Percentiles rank a stretch among this genome's conserved stretches.
Evolutionary conservation across 2,888 invertebrate genomes (phyloP).

Genomic region (Coleophora flavipennella): DNA sequence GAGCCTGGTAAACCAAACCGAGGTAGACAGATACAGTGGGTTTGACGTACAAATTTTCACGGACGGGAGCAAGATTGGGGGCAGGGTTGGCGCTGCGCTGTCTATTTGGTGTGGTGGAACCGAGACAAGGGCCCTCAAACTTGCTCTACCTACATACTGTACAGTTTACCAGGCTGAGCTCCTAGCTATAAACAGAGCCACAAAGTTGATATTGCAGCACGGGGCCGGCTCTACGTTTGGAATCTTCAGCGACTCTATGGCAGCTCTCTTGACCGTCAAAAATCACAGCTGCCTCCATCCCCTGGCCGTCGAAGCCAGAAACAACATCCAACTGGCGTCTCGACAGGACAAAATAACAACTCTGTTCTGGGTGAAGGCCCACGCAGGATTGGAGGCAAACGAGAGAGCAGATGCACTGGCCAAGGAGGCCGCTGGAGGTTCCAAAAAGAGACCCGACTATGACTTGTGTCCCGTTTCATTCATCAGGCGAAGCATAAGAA

Average conservation of each 20-base stretch:
- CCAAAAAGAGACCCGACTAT: background rate
- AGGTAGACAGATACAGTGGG: too few relatives aligned
- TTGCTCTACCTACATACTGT: constrained; percentile 6
- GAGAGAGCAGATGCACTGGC: background rate
- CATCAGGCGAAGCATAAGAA: too few relatives aligned
- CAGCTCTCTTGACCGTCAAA: too few relatives aligned
- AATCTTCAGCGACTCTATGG: too few relatives aligned
- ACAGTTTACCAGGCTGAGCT: constrained; percentile 6
- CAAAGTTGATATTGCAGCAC: too few relatives aligned
- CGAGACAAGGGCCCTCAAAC: constrained; percentile 4
- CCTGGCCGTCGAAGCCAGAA: constrained; percentile 6
- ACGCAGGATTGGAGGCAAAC: background rate
- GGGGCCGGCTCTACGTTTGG: too few relatives aligned
- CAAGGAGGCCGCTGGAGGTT: background rate
- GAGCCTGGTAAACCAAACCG: background rate
- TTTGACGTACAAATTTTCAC: background rate
- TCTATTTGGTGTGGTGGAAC: constrained; percentile 3
- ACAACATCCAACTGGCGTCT: background rate
- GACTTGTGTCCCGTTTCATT: background rate
- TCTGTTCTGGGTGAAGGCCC: background rate
- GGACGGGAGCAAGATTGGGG: background rate
- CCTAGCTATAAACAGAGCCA: too few relatives aligned
- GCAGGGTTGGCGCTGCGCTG: constrained; percentile 2
- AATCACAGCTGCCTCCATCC: constrained; percentile 5
- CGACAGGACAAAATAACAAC: too few relatives aligned